These are phyloP conservation scores for Ibycter americanus DNA, from an alignment of 2,797 vertebrate species.

Conservation along the genomic window DNA sequence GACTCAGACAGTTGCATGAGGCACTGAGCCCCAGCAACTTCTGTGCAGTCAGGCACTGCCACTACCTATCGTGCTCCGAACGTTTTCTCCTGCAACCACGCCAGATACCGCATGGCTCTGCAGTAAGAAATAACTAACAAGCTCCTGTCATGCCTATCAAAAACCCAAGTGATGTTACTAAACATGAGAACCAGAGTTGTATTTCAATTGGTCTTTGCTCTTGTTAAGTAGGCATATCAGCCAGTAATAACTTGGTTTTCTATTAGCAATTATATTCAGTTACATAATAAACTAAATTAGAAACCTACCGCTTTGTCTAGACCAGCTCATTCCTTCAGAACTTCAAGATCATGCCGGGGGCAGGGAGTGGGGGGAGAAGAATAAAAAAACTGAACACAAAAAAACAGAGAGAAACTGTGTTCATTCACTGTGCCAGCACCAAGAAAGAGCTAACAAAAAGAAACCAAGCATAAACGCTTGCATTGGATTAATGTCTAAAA, in stretches of 20 bases:
- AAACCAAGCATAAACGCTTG: background rate
- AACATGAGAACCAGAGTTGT: accelerated
- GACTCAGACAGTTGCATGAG: background rate
- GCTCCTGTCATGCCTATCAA: background rate
- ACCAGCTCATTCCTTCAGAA: background rate
- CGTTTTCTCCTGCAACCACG: accelerated
- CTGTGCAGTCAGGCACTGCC: background rate
- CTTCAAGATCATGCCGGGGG: background rate
- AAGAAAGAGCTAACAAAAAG: background rate
- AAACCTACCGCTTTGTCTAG: background rate
- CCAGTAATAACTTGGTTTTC: background rate
- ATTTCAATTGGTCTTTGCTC: background rate
- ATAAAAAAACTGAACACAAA: background rate
- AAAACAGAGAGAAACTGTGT: background rate
- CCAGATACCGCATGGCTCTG: accelerated
- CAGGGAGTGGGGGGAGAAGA: background rate
- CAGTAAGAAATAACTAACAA: accelerated
- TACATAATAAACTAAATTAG: background rate
- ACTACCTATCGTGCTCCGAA: accelerated
- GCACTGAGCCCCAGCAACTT: accelerated
- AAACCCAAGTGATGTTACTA: background rate
- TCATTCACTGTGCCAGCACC: background rate
- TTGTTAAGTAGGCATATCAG: background rate
- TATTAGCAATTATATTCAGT: background rate
- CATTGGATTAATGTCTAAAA: background rate